Percentiles rank a stretch among this genome's conserved stretches.
Evolutionary conservation across 2,888 invertebrate genomes (phyloP).

Genomic region (Dryadula phaetusa): DNA sequence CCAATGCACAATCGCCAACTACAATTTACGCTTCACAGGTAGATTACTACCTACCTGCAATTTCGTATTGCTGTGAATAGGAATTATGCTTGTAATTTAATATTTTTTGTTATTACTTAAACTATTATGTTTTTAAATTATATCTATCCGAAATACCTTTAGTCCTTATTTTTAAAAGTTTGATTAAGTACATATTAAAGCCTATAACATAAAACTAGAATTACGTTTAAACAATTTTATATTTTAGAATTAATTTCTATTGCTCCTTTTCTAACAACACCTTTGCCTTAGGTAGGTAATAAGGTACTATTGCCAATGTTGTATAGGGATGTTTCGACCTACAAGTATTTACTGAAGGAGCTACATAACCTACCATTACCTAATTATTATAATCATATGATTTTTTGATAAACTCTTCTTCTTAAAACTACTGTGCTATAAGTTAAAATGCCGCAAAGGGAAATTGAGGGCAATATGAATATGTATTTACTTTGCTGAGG

Average conservation of each 20-base stretch:
- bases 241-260: no score
- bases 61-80: neutral
- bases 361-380: no score
- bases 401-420: no score
- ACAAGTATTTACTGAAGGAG: no score
- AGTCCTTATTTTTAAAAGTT: neutral
- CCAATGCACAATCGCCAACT: conserved; percentile 76
- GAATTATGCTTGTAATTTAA: neutral
- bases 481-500: neutral
- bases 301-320: no score
- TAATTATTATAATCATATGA: no score
- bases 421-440: neutral
- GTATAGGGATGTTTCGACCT: no score
- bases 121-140: neutral
- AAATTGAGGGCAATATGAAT: neutral
- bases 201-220: no score
- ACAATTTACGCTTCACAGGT: conserved; percentile 66
- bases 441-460: neutral
- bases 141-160: neutral
- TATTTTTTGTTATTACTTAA: neutral
- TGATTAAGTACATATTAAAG: no score
- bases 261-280: no score
- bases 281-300: no score
- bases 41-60: conserved; percentile 41
- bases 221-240: no score